These are phyloP conservation scores for Vanessa cardui DNA, from an alignment of 2,888 invertebrate genomes.

Conservation along the genomic window DNA sequence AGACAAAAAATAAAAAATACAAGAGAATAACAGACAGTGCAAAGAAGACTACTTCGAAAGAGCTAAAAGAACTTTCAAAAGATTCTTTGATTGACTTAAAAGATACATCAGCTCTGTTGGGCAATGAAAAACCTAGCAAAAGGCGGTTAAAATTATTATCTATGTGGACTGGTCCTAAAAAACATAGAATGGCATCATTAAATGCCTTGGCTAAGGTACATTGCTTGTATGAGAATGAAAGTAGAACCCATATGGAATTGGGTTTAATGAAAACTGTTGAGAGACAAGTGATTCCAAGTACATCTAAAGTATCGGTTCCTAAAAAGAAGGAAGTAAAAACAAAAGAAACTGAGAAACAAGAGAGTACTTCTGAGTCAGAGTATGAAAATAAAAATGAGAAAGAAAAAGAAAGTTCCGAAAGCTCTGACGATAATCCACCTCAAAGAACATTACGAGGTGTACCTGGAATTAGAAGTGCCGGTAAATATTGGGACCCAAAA, in stretches of 20 bases:
- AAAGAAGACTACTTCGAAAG: constrained; percentile 69
- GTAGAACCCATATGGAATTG: constrained; percentile 86
- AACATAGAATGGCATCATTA: constrained; percentile 93
- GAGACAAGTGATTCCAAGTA: constrained; percentile 75
- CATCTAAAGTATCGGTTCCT: constrained; percentile 69
- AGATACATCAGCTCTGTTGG: constrained; percentile 62
- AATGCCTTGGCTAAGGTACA: constrained; percentile 96
- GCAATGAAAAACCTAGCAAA: constrained; percentile 73
- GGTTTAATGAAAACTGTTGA: constrained; percentile 80
- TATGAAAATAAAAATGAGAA: constrained; percentile 72
- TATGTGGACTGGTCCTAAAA: constrained; percentile 90
- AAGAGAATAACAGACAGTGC: constrained; percentile 68
- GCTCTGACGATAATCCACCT: constrained; percentile 81
- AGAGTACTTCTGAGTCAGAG: constrained; percentile 77
- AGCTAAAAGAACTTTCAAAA: constrained; percentile 75
- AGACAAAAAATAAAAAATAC: constrained; percentile 70
- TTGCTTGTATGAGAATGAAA: constrained; percentile 95
- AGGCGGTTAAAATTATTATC: constrained; percentile 84
- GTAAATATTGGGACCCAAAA: constrained; percentile 93
- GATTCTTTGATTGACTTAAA: constrained; percentile 73
- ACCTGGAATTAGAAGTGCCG: constrained; percentile 89
- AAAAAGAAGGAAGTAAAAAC: constrained; percentile 75
- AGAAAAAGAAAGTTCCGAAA: constrained; percentile 72
- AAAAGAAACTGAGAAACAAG: constrained; percentile 69
- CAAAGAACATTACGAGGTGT: constrained; percentile 86